Evolutionary conservation across 1,140 invertebrate species (phyloP).

Genomic region (Hestina assimilis): DNA sequence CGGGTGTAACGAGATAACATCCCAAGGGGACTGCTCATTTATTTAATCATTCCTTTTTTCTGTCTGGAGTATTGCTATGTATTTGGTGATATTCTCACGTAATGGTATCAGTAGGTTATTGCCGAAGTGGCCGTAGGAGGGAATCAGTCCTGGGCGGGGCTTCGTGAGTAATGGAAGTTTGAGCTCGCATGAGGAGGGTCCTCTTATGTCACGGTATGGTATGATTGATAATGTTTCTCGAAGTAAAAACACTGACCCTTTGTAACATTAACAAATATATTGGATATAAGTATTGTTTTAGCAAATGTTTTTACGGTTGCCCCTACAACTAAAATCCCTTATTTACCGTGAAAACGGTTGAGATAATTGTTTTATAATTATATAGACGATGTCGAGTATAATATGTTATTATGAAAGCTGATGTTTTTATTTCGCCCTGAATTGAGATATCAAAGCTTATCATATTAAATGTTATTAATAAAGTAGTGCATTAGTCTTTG

Average conservation of each 20-base stretch:
- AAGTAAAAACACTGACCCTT: constrained; percentile 64
- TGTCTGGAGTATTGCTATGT: constrained; percentile 6
- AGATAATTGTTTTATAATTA: not conserved
- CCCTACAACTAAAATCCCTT: constrained; percentile 8
- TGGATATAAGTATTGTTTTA: constrained; percentile 24
- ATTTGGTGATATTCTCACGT: constrained; percentile 22
- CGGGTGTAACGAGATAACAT: constrained; percentile 30
- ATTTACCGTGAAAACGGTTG: constrained; percentile 1
- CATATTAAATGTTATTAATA: too few species aligned
- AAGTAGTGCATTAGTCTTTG: too few species aligned
- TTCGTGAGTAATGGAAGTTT: constrained; percentile 69
- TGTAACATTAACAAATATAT: constrained; percentile 40
- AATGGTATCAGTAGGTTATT: constrained; percentile 37
- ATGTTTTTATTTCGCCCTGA: too few species aligned
- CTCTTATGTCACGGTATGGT: constrained; percentile 71
- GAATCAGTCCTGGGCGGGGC: constrained; percentile 67
- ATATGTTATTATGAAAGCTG: too few species aligned
- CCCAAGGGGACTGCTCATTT: constrained; percentile 25
- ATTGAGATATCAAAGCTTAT: too few species aligned
- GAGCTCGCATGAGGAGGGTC: constrained; percentile 70
- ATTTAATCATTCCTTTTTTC: constrained; percentile 28
- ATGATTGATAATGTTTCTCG: constrained; percentile 69
- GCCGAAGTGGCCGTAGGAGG: constrained; percentile 41
- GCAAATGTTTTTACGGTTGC: constrained; percentile 1
- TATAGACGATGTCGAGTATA: too few species aligned